Conservation (phyloP, 2,888 invertebrate species). For the Ichneumoninae sp. region DNA sequence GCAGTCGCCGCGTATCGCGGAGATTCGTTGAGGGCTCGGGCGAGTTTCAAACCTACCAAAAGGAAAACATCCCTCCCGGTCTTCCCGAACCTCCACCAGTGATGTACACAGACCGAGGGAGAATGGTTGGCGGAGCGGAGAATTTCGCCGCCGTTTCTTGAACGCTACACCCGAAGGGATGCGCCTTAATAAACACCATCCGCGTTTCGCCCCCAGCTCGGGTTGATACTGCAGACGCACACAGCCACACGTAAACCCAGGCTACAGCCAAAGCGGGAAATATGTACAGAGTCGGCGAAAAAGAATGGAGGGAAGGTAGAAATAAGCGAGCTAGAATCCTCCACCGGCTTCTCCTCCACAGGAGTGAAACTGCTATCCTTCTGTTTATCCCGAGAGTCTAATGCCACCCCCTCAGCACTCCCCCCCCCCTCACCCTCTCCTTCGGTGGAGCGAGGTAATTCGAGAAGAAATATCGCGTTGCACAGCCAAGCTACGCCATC, state of each 20-base stretch:
- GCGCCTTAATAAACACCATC: constrained; percentile 71
- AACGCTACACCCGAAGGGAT: constrained; percentile 54
- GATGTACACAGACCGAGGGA: constrained; percentile 21
- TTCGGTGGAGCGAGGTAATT: constrained; percentile 64
- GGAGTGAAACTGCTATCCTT: constrained; percentile 55
- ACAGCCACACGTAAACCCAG: neutral
- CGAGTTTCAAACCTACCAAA: neutral
- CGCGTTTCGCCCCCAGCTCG: constrained; percentile 62
- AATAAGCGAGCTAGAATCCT: constrained; percentile 41
- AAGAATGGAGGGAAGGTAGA: constrained; percentile 27
- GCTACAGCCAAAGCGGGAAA: constrained; percentile 32
- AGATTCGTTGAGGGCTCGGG: neutral
- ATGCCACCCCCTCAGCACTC: constrained; percentile 51
- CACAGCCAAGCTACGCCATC: constrained; percentile 53
- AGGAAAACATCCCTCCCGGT: neutral
- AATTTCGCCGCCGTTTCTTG: constrained; percentile 60
- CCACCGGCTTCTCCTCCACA: constrained; percentile 29
- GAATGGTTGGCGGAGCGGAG: constrained; percentile 51
- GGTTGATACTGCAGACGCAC: neutral
- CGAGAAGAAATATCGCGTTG: constrained; percentile 66
- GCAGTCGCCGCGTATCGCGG: neutral
- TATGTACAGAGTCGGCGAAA: constrained; percentile 19
- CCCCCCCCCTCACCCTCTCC: too few species aligned
- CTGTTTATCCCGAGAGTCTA: constrained; percentile 64
- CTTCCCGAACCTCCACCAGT: neutral